Conservation (phyloP, 2,797 vertebrate genomes). For the Pogoniulus pusillus region DNA sequence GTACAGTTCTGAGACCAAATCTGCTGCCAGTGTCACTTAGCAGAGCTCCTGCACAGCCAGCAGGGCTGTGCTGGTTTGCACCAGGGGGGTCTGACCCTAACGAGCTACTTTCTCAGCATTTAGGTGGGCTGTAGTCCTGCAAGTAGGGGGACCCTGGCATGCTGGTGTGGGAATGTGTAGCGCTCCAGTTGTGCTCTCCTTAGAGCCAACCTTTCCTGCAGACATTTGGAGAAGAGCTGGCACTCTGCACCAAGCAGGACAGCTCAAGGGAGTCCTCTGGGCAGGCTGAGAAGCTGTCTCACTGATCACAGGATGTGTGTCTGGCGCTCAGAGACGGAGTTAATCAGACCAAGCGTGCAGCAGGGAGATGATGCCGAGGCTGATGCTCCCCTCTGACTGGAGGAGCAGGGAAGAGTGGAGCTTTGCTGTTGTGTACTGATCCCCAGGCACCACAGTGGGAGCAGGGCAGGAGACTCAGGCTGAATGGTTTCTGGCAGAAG, state of each 20-base stretch:
- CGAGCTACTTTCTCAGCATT: background rate
- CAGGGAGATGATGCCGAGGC: background rate
- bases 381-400: background rate
- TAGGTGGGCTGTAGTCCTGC: background rate
- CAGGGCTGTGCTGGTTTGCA: background rate
- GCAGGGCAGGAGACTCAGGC: background rate
- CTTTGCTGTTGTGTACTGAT: background rate
- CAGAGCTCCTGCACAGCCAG: background rate
- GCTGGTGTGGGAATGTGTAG: background rate
- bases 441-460: background rate
- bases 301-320: background rate
- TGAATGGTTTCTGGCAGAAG: background rate
- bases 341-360: slow-evolving; percentile 5
- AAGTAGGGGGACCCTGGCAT: background rate
- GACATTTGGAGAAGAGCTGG: background rate
- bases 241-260: background rate
- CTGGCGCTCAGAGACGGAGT: background rate
- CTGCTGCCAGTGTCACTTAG: background rate
- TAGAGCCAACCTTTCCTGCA: background rate
- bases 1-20: background rate
- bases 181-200: background rate
- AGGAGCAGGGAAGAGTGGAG: background rate
- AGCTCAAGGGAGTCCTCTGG: background rate
- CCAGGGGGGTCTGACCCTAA: background rate
- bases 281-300: background rate